These are phyloP conservation scores for Sarcophilus harrisii DNA, from an alignment of 2,797 vertebrate species.

Conservation along the genomic window DNA sequence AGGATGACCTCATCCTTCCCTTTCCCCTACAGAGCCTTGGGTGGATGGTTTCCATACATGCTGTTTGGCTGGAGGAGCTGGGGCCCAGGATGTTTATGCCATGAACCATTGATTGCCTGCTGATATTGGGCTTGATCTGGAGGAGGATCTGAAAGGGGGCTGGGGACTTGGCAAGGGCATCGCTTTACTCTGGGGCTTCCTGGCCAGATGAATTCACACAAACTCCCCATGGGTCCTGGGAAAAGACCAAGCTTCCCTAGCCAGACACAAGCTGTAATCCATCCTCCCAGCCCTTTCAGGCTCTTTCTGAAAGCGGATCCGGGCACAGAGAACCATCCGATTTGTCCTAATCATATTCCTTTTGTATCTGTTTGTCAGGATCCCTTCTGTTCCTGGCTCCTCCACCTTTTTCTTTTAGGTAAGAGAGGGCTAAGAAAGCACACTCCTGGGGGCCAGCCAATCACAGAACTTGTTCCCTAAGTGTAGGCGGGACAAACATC, in stretches of 20 bases:
- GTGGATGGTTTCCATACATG: slow-evolving; percentile 81
- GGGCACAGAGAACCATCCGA: background rate
- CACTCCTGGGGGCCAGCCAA: background rate
- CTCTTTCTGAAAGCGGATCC: slow-evolving; percentile 71
- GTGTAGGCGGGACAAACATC: background rate
- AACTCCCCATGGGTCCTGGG: slow-evolving; percentile 86
- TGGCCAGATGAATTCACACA: slow-evolving; percentile 93
- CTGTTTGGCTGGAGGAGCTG: slow-evolving; percentile 71
- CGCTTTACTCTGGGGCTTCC: slow-evolving; percentile 92
- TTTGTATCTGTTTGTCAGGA: background rate
- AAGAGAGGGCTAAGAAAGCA: background rate
- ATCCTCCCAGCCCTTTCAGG: slow-evolving; percentile 82
- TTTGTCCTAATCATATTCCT: background rate
- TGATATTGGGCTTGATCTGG: slow-evolving; percentile 82
- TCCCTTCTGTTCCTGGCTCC: background rate
- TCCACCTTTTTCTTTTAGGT: background rate
- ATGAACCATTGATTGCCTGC: slow-evolving; percentile 83
- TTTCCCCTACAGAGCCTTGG: slow-evolving; percentile 21
- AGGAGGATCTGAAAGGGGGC: slow-evolving; percentile 87
- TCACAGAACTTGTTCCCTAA: background rate
- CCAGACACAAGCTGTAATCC: slow-evolving; percentile 89
- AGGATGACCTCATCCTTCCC: background rate
- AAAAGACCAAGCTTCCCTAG: slow-evolving; percentile 85
- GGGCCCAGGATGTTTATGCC: slow-evolving; percentile 85
- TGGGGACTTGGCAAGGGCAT: slow-evolving; percentile 89